These are phyloP conservation scores for Zaprionus obscuricornis DNA, from an alignment of 2,888 invertebrate genomes.

Conservation along the genomic window DNA sequence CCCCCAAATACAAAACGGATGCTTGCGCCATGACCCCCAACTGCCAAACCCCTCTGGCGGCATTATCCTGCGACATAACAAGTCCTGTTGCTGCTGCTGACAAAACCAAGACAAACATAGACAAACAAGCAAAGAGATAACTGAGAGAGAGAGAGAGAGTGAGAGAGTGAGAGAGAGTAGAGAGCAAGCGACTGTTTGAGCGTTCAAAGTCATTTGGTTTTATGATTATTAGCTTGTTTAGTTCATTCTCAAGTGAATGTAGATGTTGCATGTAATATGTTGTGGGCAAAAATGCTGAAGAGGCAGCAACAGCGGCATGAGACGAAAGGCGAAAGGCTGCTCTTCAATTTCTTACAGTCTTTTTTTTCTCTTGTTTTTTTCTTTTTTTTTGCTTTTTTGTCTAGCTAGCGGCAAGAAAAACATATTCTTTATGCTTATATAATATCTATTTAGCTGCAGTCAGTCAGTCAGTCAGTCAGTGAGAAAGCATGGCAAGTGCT, in stretches of 20 bases:
- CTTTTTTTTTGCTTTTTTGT: constrained; percentile 26
- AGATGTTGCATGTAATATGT: too few species aligned
- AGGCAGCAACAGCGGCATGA: neutral
- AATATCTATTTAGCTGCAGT: constrained; percentile 74
- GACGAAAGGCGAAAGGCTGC: neutral
- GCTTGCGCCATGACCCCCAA: constrained; percentile 13
- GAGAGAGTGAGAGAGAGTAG: constrained; percentile 9
- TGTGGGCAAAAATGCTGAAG: too few species aligned
- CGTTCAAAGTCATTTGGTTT: constrained; percentile 81
- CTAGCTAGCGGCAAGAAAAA: constrained; percentile 49
- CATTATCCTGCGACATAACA: too few species aligned
- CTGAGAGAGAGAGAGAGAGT: too few species aligned
- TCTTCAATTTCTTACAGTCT: constrained; percentile 29
- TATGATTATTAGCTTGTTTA: constrained; percentile 83
- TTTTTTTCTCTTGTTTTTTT: constrained; percentile 25
- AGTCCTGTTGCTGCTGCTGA: constrained; percentile 32
- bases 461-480: constrained; percentile 46
- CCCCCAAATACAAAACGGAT: too few species aligned
- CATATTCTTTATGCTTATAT: constrained; percentile 78
- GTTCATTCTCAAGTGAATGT: constrained; percentile 62
- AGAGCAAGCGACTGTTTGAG: constrained; percentile 60
- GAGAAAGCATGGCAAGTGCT: too few species aligned
- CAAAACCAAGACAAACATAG: constrained; percentile 35
- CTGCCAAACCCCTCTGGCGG: neutral
- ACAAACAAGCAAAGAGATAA: constrained; percentile 21